phyloP scores from a whole-genome alignment of 2,113 vertebrate species.

The Thermophis baileyi region DNA sequence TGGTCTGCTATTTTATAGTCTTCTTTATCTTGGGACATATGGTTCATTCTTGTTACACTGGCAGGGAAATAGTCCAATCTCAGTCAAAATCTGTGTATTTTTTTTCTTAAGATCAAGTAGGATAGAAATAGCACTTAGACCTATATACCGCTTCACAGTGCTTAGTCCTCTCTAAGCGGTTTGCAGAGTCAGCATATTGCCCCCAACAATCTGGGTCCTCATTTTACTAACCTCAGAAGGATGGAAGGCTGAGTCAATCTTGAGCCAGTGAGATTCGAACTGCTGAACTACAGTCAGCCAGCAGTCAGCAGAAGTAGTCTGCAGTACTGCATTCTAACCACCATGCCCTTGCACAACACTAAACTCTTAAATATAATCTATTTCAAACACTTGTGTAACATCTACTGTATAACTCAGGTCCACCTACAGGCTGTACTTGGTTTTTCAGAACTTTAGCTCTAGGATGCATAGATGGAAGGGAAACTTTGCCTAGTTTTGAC shows the following conservation, averaged over 20 bases:
- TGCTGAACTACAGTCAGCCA: too few relatives aligned
- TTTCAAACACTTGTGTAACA: neutral
- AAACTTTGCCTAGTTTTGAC: neutral
- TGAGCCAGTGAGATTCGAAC: too few relatives aligned
- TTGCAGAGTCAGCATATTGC: too few relatives aligned
- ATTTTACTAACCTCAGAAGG: too few relatives aligned
- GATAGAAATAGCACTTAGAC: too few relatives aligned
- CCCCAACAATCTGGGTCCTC: too few relatives aligned
- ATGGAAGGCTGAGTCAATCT: too few relatives aligned
- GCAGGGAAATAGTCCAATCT: neutral
- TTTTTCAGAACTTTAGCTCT: neutral
- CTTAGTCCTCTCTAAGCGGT: too few relatives aligned
- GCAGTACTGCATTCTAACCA: too few relatives aligned
- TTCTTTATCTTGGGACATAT: neutral
- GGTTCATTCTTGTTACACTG: neutral
- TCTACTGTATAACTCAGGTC: neutral
- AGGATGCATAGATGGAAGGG: neutral
- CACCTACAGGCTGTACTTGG: neutral
- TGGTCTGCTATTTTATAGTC: neutral
- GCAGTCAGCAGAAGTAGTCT: too few relatives aligned
- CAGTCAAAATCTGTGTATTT: neutral
- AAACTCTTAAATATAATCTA: neutral
- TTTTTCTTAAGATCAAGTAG: neutral
- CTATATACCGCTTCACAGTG: too few relatives aligned
- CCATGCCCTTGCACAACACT: neutral